Conservation (phyloP, 2,797 vertebrate genomes). For the Eurystomus glaucurus region DNA sequence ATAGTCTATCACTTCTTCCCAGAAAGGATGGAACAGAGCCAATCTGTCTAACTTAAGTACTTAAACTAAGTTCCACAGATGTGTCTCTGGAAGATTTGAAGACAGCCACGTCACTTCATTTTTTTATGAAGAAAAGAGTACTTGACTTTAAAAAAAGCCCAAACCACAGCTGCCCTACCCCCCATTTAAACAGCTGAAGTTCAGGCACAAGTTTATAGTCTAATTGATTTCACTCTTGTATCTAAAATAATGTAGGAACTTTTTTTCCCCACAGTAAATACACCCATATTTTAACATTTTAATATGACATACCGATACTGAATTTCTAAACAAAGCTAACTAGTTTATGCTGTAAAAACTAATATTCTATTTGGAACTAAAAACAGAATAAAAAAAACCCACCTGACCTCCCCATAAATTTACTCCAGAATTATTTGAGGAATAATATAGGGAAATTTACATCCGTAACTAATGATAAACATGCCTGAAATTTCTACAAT, state of each 20-base stretch:
- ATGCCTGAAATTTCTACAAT: background rate
- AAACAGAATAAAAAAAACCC: background rate
- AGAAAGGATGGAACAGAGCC: constrained; percentile 1
- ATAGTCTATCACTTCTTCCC: background rate
- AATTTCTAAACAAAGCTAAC: background rate
- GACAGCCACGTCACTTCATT: background rate
- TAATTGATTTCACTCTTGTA: background rate
- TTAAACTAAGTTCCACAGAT: background rate
- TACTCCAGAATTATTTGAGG: background rate
- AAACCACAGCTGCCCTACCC: background rate
- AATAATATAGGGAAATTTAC: background rate
- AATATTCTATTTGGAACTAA: background rate
- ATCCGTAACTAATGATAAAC: background rate
- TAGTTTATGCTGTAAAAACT: background rate
- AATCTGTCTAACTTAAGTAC: background rate
- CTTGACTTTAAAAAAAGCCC: background rate
- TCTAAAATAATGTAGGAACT: background rate
- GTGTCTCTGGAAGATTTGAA: background rate
- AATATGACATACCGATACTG: background rate
- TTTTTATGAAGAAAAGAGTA: background rate
- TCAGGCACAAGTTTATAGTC: background rate
- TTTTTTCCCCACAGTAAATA: background rate
- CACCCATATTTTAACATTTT: background rate
- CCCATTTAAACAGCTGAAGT: background rate
- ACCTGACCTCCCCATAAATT: fast-evolving